These are phyloP conservation scores for Luperina nickerlii DNA, from an alignment of 2,888 invertebrate species.

Conservation along the genomic window DNA sequence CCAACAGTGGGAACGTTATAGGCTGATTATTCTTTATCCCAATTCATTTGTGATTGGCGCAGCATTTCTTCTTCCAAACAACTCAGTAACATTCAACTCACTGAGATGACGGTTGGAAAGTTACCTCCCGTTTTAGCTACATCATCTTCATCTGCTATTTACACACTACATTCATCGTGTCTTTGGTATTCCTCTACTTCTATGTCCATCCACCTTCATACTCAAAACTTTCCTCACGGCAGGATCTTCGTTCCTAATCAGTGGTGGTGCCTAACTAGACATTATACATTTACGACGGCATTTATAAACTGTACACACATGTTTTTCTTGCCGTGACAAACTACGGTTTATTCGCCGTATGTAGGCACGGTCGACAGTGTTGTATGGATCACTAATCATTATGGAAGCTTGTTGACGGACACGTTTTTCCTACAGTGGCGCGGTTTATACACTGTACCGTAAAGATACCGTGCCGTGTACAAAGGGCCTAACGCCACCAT, in stretches of 20 bases:
- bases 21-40: neutral
- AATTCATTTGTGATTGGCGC: neutral
- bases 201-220: neutral
- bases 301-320: too few species aligned
- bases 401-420: neutral
- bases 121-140: neutral
- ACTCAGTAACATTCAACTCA: neutral
- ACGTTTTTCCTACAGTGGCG: neutral
- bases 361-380: neutral
- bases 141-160: neutral
- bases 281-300: too few species aligned
- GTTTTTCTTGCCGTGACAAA: neutral
- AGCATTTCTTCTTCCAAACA: neutral
- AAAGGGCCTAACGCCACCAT: neutral
- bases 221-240: too few species aligned
- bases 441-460: neutral
- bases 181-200: neutral
- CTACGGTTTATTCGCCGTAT: neutral
- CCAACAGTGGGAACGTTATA: neutral
- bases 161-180: neutral
- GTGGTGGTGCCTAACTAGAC: too few species aligned
- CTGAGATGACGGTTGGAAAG: neutral
- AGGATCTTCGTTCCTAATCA: neutral
- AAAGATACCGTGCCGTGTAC: neutral
- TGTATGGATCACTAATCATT: neutral